These are phyloP conservation scores for Vanessa tameamea DNA, from an alignment of 1,140 invertebrate genomes.

Conservation along the genomic window DNA sequence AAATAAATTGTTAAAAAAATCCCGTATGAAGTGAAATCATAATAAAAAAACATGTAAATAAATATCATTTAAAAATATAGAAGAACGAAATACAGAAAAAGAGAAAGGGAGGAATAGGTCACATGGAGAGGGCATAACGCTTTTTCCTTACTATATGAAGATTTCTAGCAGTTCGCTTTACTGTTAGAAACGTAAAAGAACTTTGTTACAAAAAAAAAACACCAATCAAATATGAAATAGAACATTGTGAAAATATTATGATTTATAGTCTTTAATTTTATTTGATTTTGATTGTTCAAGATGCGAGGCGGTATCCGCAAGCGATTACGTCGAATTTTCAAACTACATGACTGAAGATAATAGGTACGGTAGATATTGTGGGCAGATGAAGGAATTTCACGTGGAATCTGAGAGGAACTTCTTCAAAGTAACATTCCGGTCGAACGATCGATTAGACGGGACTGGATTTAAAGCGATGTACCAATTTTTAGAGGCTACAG, in stretches of 20 bases:
- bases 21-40: no score
- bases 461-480: conserved; percentile 96
- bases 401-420: conserved; percentile 94
- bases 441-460: conserved; percentile 95
- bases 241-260: neutral
- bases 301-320: conserved; percentile 92
- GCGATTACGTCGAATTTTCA: conserved; percentile 97
- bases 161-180: no score
- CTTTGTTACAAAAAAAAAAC: no score
- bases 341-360: conserved; percentile 93
- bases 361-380: conserved; percentile 93
- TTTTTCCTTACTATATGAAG: no score
- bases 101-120: no score
- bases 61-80: no score
- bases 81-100: no score
- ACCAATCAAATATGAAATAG: no score
- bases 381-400: conserved; percentile 88
- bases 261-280: neutral
- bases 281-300: conserved; percentile 78
- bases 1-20: no score
- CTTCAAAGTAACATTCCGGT: conserved; percentile 96
- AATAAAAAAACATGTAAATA: no score
- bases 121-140: no score
- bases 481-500: conserved; percentile 84
- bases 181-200: no score